Conservation (phyloP, 2,888 invertebrate species). For the Athalia cordata region DNA sequence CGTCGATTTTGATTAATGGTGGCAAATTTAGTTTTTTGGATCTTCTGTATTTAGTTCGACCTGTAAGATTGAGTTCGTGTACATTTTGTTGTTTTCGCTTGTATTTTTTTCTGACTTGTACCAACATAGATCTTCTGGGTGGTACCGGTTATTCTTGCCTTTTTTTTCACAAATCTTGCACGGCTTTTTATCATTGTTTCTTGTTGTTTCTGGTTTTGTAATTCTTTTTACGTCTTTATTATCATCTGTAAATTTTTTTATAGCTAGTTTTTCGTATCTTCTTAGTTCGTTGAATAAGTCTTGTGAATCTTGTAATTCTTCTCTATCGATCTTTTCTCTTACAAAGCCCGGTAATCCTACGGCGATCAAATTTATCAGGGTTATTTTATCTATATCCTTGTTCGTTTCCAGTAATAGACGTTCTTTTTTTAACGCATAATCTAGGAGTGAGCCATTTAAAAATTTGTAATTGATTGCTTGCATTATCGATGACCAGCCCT, state of each 20-base stretch:
- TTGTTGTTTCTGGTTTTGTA: conserved; percentile 16
- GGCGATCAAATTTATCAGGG: conserved; percentile 55
- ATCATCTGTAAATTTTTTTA: conserved; percentile 43
- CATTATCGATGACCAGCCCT: conserved; percentile 52
- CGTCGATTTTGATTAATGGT: conserved; percentile 51
- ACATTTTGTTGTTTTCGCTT: neutral
- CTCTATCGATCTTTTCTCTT: conserved; percentile 55
- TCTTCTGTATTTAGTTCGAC: conserved; percentile 16
- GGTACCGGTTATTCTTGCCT: conserved; percentile 31
- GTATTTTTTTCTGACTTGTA: conserved; percentile 22
- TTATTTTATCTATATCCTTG: conserved; percentile 47
- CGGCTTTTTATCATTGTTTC: conserved; percentile 21
- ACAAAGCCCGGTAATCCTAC: conserved; percentile 54
- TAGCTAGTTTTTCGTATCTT: conserved; percentile 53
- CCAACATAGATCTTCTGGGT: conserved; percentile 47
- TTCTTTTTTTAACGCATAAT: conserved; percentile 55
- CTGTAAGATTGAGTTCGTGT: conserved; percentile 3
- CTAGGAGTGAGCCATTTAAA: conserved; percentile 52
- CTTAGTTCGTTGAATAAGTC: conserved; percentile 57
- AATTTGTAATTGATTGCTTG: conserved; percentile 55
- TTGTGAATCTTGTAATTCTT: conserved; percentile 51
- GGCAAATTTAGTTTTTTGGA: conserved; percentile 50
- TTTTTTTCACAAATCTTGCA: conserved; percentile 42
- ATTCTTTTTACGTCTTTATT: conserved; percentile 22
- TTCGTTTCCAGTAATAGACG: conserved; percentile 47